Evolutionary conservation across 2,888 invertebrate genomes (phyloP).

Genomic region (Cabera pusaria): DNA sequence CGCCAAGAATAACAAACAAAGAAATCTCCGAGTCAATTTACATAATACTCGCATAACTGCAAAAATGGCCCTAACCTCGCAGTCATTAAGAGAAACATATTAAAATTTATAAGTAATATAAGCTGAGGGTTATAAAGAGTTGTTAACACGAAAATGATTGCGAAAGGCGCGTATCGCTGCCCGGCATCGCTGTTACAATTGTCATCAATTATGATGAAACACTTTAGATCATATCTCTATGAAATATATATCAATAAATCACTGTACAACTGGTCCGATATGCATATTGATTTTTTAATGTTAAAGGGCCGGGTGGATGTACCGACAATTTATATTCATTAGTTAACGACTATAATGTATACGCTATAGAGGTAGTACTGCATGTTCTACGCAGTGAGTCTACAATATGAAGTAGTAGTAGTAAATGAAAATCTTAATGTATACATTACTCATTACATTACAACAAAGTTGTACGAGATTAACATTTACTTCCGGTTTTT

Average conservation of each 20-base stretch:
- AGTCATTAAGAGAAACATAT: slow-evolving; percentile 69
- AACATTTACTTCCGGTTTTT: no score
- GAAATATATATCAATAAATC: slow-evolving; percentile 81
- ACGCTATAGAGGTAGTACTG: no score
- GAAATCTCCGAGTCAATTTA: slow-evolving; percentile 44
- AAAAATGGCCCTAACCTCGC: slow-evolving; percentile 47
- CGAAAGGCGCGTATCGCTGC: slow-evolving; percentile 33
- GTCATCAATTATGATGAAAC: slow-evolving; percentile 75
- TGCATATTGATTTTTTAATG: slow-evolving; percentile 69
- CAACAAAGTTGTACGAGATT: no score
- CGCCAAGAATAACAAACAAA: slow-evolving; percentile 52
- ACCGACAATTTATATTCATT: slow-evolving; percentile 81
- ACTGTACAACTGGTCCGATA: slow-evolving; percentile 67
- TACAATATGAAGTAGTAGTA: no score
- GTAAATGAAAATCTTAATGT: no score
- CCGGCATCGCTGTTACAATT: slow-evolving; percentile 55
- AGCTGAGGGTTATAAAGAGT: slow-evolving; percentile 59
- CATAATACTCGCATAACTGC: slow-evolving; percentile 73
- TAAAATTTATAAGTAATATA: slow-evolving; percentile 57
- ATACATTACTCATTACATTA: no score
- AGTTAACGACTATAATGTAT: slow-evolving; percentile 27
- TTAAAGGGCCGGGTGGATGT: slow-evolving; percentile 70
- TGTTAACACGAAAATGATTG: slow-evolving; percentile 78
- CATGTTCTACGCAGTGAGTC: no score
- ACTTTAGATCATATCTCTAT: slow-evolving; percentile 78